Conservation (phyloP, 2,888 invertebrate species). For the Octodonta nipae region DNA sequence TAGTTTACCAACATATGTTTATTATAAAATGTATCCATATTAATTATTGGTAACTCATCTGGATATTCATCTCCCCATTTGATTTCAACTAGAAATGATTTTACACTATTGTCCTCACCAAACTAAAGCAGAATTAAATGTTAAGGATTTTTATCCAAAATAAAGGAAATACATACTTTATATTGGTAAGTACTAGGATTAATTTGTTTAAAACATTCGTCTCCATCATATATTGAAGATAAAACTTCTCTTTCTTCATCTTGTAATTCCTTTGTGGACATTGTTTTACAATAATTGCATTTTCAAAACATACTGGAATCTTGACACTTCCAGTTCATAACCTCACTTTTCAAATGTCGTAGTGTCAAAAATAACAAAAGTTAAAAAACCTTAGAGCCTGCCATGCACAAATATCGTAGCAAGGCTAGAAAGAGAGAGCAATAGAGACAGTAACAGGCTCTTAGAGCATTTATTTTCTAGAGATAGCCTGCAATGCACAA, state of each 20-base stretch:
- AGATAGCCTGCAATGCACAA: too few relatives aligned
- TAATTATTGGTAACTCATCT: conserved; percentile 63
- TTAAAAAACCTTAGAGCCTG: too few relatives aligned
- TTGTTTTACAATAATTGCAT: too few relatives aligned
- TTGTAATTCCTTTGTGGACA: conserved; percentile 56
- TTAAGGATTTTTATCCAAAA: background rate
- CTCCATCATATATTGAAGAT: conserved; percentile 88
- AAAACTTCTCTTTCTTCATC: conserved; percentile 83
- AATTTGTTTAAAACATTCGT: conserved; percentile 70
- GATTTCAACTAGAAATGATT: conserved; percentile 79
- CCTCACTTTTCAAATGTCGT: too few relatives aligned
- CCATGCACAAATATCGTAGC: too few relatives aligned
- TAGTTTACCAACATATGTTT: conserved; percentile 66
- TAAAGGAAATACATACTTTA: conserved; percentile 48
- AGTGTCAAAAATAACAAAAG: too few relatives aligned
- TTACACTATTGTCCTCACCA: conserved; percentile 60
- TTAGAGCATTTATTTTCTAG: too few relatives aligned
- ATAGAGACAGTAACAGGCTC: too few relatives aligned
- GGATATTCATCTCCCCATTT: conserved; percentile 81
- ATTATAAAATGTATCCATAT: conserved; percentile 86
- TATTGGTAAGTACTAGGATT: conserved; percentile 73
- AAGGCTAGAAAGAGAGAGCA: too few relatives aligned
- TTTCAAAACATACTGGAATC: too few relatives aligned
- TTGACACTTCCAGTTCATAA: too few relatives aligned
- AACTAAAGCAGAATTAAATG: conserved; percentile 42